Conservation (phyloP, 2,888 invertebrate species). For the Pristionchus arcanus region DNA sequence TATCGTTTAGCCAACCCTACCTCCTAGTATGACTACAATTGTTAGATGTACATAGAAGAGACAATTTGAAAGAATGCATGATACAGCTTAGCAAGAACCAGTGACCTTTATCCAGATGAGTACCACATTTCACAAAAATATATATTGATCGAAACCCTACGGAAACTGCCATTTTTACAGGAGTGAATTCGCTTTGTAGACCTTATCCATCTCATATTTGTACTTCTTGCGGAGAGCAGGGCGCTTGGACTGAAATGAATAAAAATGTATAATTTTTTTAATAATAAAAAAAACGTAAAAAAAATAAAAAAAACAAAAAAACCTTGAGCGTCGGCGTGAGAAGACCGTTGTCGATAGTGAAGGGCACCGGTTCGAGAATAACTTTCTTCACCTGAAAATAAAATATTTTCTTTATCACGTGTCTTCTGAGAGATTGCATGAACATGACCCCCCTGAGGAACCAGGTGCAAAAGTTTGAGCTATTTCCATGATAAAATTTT, state of each 20-base stretch:
- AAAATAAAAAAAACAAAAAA: neutral
- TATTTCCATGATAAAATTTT: too few species aligned
- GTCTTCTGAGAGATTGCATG: too few species aligned
- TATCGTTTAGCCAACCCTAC: too few species aligned
- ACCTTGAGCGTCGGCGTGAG: conserved; percentile 94
- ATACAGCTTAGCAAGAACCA: too few species aligned
- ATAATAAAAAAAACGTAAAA: too few species aligned
- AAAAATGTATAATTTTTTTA: too few species aligned
- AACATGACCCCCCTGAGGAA: too few species aligned
- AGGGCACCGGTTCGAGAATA: conserved; percentile 94
- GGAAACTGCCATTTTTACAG: neutral
- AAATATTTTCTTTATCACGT: neutral
- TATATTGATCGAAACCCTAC: neutral
- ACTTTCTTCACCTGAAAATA: conserved; percentile 85
- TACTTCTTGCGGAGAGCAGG: conserved; percentile 75
- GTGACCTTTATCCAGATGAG: too few species aligned
- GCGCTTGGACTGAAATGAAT: conserved; percentile 64
- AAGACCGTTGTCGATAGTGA: conserved; percentile 96
- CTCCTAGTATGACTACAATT: too few species aligned
- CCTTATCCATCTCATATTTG: conserved; percentile 66
- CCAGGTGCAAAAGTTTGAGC: too few species aligned
- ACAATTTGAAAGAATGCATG: too few species aligned
- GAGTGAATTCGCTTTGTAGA: conserved; percentile 64
- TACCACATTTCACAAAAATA: neutral
- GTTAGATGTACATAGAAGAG: too few species aligned